A percentile compares a stretch with the other conserved stretches of the same genome.
Conservation (phyloP, 2,113 vertebrate genomes). For the Chrysemys picta region DNA sequence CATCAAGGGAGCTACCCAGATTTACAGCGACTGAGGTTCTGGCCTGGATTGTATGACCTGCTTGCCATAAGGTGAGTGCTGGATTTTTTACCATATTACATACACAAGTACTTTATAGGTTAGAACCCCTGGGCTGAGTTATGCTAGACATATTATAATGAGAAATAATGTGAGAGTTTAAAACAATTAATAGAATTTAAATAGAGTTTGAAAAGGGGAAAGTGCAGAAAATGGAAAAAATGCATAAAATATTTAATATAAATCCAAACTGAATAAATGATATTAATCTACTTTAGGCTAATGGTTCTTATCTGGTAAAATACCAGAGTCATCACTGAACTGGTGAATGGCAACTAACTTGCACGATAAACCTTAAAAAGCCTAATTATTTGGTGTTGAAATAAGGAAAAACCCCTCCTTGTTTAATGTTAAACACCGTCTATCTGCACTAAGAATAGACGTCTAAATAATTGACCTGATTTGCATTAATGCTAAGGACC, state of each 20-base stretch:
- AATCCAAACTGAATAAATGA: neutral
- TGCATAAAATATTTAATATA: neutral
- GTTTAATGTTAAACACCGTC: neutral
- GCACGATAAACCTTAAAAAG: neutral
- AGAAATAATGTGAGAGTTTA: constrained; percentile 31
- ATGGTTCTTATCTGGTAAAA: neutral
- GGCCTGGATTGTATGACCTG: neutral
- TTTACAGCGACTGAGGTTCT: neutral
- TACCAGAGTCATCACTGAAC: neutral
- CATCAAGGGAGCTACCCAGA: neutral
- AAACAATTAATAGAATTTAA: neutral
- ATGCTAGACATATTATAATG: constrained; percentile 18
- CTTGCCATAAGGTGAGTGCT: neutral
- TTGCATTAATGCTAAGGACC: neutral
- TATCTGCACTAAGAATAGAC: neutral
- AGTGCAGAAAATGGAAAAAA: neutral
- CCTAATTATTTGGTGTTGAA: neutral
- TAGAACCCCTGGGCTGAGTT: constrained; percentile 56
- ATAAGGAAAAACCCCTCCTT: neutral
- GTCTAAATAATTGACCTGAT: neutral
- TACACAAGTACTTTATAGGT: constrained; percentile 24
- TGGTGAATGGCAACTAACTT: neutral
- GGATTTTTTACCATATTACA: neutral
- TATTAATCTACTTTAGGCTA: neutral
- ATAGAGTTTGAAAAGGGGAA: neutral